These are phyloP conservation scores for Chamaetylas fuelleborni DNA, from an alignment of 2,113 vertebrate species.

Conservation along the genomic window DNA sequence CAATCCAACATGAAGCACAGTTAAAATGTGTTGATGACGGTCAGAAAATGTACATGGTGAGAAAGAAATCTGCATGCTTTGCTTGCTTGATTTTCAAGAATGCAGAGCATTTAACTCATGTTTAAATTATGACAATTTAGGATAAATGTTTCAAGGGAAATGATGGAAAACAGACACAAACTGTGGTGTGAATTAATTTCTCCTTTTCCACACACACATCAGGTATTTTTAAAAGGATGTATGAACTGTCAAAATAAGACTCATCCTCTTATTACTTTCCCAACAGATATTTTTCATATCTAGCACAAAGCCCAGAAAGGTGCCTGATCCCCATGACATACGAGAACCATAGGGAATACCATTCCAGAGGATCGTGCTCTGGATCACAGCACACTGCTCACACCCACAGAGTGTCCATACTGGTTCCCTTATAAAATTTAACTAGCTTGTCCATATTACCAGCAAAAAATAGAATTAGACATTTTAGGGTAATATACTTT, in stretches of 20 bases:
- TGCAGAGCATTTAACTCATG: background rate
- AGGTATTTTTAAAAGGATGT: background rate
- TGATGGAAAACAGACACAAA: background rate
- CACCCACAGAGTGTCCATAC: background rate
- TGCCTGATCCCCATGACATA: background rate
- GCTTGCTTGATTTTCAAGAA: background rate
- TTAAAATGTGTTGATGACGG: background rate
- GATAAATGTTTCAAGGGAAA: background rate
- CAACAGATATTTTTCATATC: background rate
- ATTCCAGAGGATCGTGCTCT: background rate
- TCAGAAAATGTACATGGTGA: background rate
- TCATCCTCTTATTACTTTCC: background rate
- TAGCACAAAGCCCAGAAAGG: background rate
- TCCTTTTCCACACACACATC: background rate
- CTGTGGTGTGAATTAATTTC: background rate
- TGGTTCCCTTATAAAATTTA: background rate
- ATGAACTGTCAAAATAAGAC: background rate
- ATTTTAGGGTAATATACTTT: background rate
- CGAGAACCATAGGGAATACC: background rate
- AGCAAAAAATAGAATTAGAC: background rate
- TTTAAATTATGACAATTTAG: conserved; percentile 1
- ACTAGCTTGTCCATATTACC: conserved; percentile 8
- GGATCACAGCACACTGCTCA: background rate
- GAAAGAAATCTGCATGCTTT: background rate
- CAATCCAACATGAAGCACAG: background rate